Evolutionary conservation across 2,113 vertebrate species (phyloP), one percentile per base, ranked within the genome.

Genomic region (Psilopsiagon aymara): DNA sequence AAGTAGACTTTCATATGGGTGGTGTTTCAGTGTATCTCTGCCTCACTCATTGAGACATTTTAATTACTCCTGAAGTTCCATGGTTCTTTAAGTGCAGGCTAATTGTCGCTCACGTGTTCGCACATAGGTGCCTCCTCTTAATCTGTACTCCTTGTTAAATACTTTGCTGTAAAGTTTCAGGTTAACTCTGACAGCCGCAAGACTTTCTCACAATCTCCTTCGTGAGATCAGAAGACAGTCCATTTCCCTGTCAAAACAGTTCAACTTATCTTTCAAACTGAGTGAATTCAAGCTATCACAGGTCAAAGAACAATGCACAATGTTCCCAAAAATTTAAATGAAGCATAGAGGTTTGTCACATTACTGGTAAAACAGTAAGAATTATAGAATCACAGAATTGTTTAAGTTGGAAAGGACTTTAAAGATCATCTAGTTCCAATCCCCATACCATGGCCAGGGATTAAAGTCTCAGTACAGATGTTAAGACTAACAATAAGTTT

Each of bases 261-360:
- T 66, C 16, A 68, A 60, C 8, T 2, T 17, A 57, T 29, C 1
- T 0, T 62, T 86, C 28, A 76, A 73, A 63, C 9, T 41, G 66
- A 83, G 15, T 53, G 33, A 66, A 66, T 62, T 43, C 53, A 46
- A 67, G 29, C 7, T 86, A 60, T 46, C 82, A 37, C 27, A 68
- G 18, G 59, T 43, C 28, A 75, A 88, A 87, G 35, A 67, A 77
- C 21, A 59, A 44, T 7, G 11, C 24, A 14, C 13, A 62, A 6
- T 5, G 6, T 67, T 80, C 41, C 15, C 13, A 15, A 75, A 80
- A 93, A 37, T 49, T 23, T 57, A n/a, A 70, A 46, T 25, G 20
- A 63, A 0, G 0, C 12, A 60, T 2, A 49, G 20, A 44, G 3
- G 1, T 69, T 89, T 76, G 23, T 41, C 41, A 8, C 29, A 9